These are phyloP conservation scores for Trichechus manatus DNA, from an alignment of 2,113 vertebrate genomes.

Conservation along the genomic window DNA sequence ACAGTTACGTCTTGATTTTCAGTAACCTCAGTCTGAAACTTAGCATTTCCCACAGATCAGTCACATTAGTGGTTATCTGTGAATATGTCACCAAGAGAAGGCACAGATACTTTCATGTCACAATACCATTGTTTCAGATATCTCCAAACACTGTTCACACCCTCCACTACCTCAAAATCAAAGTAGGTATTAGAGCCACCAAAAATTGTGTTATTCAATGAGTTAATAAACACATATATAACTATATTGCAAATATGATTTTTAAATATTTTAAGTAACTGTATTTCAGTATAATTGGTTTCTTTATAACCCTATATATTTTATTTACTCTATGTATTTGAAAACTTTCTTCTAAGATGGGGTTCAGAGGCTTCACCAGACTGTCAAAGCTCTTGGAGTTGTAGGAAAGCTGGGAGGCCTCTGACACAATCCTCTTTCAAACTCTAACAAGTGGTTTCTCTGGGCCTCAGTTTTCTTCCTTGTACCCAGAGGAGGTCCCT, in stretches of 20 bases:
- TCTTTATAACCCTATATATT: neutral
- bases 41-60: neutral
- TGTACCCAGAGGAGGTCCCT: neutral
- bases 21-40: neutral
- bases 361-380: neutral
- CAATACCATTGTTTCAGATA: neutral
- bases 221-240: neutral
- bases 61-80: neutral
- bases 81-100: neutral
- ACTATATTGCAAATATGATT: neutral
- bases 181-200: neutral
- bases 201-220: neutral
- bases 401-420: neutral
- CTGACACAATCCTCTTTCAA: neutral
- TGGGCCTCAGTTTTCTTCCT: neutral
- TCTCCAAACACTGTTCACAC: neutral
- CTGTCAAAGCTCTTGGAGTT: neutral
- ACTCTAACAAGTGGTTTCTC: neutral
- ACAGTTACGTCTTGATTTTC: neutral
- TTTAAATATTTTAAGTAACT: neutral
- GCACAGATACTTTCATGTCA: neutral
- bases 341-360: neutral
- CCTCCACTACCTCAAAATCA: neutral
- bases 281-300: neutral
- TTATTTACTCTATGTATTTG: neutral